Conservation (phyloP, 1,140 invertebrate species). For the Plectrocnemia conspersa region DNA sequence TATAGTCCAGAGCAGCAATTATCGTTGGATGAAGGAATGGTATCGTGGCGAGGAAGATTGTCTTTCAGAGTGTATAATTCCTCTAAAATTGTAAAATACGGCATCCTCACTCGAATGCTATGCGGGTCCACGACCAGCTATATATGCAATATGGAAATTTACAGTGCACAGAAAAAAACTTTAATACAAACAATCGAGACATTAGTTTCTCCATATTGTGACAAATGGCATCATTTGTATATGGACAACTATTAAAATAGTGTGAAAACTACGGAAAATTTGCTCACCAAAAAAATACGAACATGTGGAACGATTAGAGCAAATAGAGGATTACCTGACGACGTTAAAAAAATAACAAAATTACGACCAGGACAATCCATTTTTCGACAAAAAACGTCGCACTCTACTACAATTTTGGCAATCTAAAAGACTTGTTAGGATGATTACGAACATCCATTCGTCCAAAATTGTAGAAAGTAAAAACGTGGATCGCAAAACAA, state of each 20-base stretch:
- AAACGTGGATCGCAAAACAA: background rate
- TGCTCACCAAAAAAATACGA: conserved; percentile 2
- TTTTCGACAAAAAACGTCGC: background rate
- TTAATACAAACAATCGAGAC: conserved; percentile 12
- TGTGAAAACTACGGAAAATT: conserved; percentile 12
- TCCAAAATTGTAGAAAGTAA: background rate
- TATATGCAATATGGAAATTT: conserved; percentile 14
- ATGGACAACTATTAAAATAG: conserved; percentile 19
- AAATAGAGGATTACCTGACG: conserved; percentile 9
- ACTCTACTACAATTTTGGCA: background rate
- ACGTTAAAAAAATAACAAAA: conserved; percentile 13
- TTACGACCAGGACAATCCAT: background rate
- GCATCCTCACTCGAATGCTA: conserved; percentile 12
- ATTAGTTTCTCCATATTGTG: conserved; percentile 6
- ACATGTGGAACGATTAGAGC: conserved; percentile 8
- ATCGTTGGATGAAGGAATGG: conserved; percentile 12
- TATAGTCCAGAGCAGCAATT: conserved; percentile 11
- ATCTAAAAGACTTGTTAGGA: background rate
- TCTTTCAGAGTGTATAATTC: conserved; percentile 21
- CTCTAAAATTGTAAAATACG: conserved; percentile 16
- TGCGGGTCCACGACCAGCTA: conserved; percentile 9
- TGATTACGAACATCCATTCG: background rate
- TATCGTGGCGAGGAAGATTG: conserved; percentile 20
- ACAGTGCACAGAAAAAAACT: background rate
- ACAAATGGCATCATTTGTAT: conserved; percentile 1